Evolutionary conservation across 2,113 vertebrate genomes (phyloP).

Genomic region (Solea senegalensis): DNA sequence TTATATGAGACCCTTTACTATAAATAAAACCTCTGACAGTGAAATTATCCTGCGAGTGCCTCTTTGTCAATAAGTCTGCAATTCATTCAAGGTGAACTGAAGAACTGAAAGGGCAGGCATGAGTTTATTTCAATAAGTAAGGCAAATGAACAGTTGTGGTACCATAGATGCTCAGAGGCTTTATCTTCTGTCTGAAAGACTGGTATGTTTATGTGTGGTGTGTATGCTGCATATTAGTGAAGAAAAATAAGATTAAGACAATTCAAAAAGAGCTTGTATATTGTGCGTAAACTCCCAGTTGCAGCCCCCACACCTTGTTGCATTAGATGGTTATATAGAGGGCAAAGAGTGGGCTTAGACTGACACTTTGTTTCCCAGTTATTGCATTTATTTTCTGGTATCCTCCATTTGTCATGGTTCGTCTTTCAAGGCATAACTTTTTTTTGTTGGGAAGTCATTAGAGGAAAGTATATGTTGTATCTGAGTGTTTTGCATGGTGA

Average conservation of each 20-base stretch:
- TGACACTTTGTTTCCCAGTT: conserved; percentile 11
- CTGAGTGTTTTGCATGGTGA: background rate
- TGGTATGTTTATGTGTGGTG: conserved; percentile 15
- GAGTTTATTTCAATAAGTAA: conserved; percentile 27
- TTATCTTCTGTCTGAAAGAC: conserved; percentile 24
- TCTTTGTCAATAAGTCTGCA: conserved; percentile 17
- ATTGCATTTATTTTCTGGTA: background rate
- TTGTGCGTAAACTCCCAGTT: conserved; percentile 54
- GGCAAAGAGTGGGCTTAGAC: conserved; percentile 18
- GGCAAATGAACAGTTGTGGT: conserved; percentile 14
- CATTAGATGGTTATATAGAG: conserved; percentile 44
- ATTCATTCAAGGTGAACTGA: conserved; percentile 37
- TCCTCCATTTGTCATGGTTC: background rate
- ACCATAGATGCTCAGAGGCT: background rate
- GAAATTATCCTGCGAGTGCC: conserved; percentile 7
- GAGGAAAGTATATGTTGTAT: conserved; percentile 2
- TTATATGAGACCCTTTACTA: conserved; percentile 5
- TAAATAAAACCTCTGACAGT: conserved; percentile 10
- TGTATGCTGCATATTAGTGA: conserved; percentile 31
- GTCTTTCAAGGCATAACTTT: background rate
- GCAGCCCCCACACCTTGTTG: conserved; percentile 16
- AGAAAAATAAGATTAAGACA: conserved; percentile 66
- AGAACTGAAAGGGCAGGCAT: conserved; percentile 4
- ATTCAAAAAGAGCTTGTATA: conserved; percentile 57
- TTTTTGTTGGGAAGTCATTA: conserved; percentile 3